Base-by-base conservation (phyloP, 2,888 invertebrate species). In the Sycophila texana region DNA sequence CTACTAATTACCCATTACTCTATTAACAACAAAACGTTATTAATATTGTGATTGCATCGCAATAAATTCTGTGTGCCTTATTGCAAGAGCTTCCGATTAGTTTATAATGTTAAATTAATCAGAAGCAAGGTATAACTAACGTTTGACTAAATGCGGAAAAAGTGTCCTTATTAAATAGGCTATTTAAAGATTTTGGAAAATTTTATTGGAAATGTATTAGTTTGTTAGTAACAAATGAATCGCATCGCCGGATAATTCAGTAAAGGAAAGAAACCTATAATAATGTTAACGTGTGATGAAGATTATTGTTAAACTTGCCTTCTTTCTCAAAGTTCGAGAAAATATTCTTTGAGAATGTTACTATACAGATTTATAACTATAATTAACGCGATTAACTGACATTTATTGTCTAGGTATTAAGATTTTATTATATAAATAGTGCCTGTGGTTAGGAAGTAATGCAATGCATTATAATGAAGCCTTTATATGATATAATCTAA, bases 401-500 rank as follows among this genome's bases (percentile, higher is more conserved):
- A 85, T 84, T 86, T 86, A 83, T 83, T 84, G 77, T 82, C 20
- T 88, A 87, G 87, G 66, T 84, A 71, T 83, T 87, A 87, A 86
- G 86, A 81, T 86, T 86, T 82, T 82, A 83, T 82, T 77, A 79
- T 70, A 81, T 83, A 82, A 77, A 72, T 76, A 75, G 66, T 72
- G 67, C 72, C 74, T 76, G 57, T 66, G 60, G 39, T 67, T 72
- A 70, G 53, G 58, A 67, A 22, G 67, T 75, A 67, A 60, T 53
- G 61, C 65, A 66, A 53, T 66, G 60, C 66, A 61, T 71, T 74
- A 71, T 66, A 70, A 55, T 5, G 39, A 39, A 39, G 39, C 39
- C 39, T 39, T 39, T 39, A 39, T 39, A 39, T 39, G 39, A 39
- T 22, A 78, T 73, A 78, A 53, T 78, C 57, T 73, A 61, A 66